Evolutionary conservation across 2,888 invertebrate species (phyloP).

Genomic region (Trissolcus japonicus): DNA sequence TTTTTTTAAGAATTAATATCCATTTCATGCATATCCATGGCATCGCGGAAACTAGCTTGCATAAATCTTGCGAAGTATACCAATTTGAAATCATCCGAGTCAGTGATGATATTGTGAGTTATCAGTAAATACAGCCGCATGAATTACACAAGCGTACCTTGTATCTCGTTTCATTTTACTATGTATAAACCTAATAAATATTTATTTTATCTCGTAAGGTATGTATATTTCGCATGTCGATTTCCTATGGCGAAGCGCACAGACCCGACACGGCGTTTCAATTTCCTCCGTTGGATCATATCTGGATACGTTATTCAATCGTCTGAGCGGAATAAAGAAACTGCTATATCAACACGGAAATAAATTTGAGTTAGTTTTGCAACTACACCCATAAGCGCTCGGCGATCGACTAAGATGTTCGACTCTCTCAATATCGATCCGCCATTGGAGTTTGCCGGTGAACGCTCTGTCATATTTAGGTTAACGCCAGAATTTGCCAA

Average conservation of each 20-base stretch:
- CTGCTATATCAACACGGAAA: slow-evolving; percentile 46
- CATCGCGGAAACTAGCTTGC: too few species aligned
- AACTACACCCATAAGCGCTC: slow-evolving; percentile 31
- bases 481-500: slow-evolving; percentile 30
- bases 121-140: slow-evolving; percentile 36
- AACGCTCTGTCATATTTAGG: slow-evolving; percentile 41
- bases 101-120: slow-evolving; percentile 20
- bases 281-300: slow-evolving; percentile 53
- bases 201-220: slow-evolving; percentile 44
- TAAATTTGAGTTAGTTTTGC: slow-evolving; percentile 28
- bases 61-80: too few species aligned
- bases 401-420: slow-evolving; percentile 33
- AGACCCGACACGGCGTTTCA: slow-evolving; percentile 40
- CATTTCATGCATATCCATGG: too few species aligned
- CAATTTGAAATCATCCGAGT: slow-evolving; percentile 13
- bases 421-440: slow-evolving; percentile 46
- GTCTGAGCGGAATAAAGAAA: slow-evolving; percentile 49
- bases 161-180: slow-evolving; percentile 45
- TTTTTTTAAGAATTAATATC: too few species aligned
- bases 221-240: slow-evolving; percentile 45
- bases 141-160: slow-evolving; percentile 36
- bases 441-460: slow-evolving; percentile 34
- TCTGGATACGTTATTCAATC: slow-evolving; percentile 52
- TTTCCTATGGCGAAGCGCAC: slow-evolving; percentile 36
- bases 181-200: slow-evolving; percentile 49